Base-by-base conservation (phyloP, 2,113 vertebrate species). In the Triplophysa rosa region DNA sequence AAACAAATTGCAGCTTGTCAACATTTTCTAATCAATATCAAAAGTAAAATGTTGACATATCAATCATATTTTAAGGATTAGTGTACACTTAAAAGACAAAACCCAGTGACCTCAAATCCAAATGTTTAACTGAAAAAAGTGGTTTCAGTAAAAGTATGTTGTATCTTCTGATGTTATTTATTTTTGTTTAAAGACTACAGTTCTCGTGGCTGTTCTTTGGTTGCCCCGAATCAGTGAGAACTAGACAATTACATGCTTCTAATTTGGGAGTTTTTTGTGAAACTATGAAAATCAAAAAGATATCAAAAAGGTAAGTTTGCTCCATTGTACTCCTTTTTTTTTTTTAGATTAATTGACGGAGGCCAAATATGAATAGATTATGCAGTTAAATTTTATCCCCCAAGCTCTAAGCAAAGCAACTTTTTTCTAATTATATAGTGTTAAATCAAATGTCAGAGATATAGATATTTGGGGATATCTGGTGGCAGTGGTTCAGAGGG, bases 101-200 rank as follows among this genome's bases (percentile, higher is more conserved):
- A 65, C 63, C 69, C 65, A 17, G 37, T n/a, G 63, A 76, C 80
- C 52, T 61, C 70, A 73, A 54, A 71, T 56, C 24, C 72, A 70
- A 87, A 84, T 80, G 56, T 82, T 83, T 83, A 69, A 56, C 14
- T 45, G 19, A n/a, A 81, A 63, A n/a, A 81, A 58, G 69, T 68
- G 85, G 49, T 81, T 83, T 85, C 86, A 90, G 84, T 92, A 92
- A 90, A 91, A 85, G 87, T 91, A 83, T 90, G 33, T 78, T 63
- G 40, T 80, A 80, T 77, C 67, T 69, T 49, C 37, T 66, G 65
- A 26, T 86, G 81, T 86, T 85, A 88, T 90, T 91, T 90, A 91
- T 91, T 24, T 33, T 91, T 84, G 16, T 65, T 78, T 79, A 59
- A 77, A 74, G 84, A 78, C 81, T 85, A 82, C 67, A 69, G 64